These are phyloP conservation scores for Hemithea aestivaria DNA, from an alignment of 2,888 invertebrate species.

Conservation along the genomic window DNA sequence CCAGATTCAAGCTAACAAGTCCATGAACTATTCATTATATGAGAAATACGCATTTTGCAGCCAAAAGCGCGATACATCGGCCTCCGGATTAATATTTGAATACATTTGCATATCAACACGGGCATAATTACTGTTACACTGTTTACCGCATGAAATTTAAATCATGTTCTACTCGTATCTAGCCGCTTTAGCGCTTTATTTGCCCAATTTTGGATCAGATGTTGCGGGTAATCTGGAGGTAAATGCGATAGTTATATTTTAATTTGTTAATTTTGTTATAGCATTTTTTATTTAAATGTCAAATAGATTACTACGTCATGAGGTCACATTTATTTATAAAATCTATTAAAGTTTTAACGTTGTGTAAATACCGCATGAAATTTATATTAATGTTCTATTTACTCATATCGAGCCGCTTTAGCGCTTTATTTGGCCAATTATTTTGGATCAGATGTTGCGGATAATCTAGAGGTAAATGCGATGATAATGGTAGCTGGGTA, in stretches of 20 bases:
- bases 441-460: neutral
- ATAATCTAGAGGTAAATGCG: too few relatives aligned
- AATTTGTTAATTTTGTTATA: too few relatives aligned
- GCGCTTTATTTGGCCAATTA: constrained; percentile 13
- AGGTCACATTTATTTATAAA: too few relatives aligned
- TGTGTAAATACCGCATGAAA: constrained; percentile 22
- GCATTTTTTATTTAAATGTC: too few relatives aligned
- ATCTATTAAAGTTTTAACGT: too few relatives aligned
- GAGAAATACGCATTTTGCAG: constrained; percentile 17
- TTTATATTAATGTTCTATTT: constrained; percentile 17
- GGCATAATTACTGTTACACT: constrained; percentile 25
- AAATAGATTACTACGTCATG: too few relatives aligned
- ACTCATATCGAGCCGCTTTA: constrained; percentile 6
- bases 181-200: constrained; percentile 12
- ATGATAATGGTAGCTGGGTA: too few relatives aligned
- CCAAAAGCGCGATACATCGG: constrained; percentile 27
- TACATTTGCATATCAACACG: constrained; percentile 35
- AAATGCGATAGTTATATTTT: too few relatives aligned
- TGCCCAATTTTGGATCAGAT: constrained; percentile 4
- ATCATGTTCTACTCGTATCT: constrained; percentile 7
- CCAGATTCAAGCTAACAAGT: too few relatives aligned
- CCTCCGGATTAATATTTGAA: constrained; percentile 31
- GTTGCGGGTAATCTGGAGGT: too few relatives aligned
- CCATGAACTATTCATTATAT: constrained; percentile 10
- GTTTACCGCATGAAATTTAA: constrained; percentile 25